Base-by-base conservation (phyloP, 2,797 vertebrate genomes). In the Gymnocypris eckloni region DNA sequence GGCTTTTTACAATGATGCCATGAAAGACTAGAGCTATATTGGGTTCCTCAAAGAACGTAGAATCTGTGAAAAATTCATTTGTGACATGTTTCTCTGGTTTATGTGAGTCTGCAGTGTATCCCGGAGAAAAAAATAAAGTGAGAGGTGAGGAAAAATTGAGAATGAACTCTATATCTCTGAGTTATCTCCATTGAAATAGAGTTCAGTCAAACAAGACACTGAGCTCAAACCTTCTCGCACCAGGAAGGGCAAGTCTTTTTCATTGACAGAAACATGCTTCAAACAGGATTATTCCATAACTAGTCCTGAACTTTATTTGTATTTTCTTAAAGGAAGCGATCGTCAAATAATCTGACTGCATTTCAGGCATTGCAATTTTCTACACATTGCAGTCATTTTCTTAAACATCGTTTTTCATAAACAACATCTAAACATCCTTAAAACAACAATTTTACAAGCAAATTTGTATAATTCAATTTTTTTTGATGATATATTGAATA, bases 161-260 rank as follows among this genome's bases (percentile, higher is more conserved):
- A 66, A 83, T 75, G 7, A n/a, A 18, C 4, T 64, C 18, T 12
- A 11, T 28, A 16, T 59, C 52, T 59, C 52, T 0, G 50, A 45
- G n/a, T 80, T 80, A 50, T 67, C 70, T 64, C 6, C 54, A 83
- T 25, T 61, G 41, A 61, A 64, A 73, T 64, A 37, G 41, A 43
- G 12, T 72, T 25, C 39, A 82, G 81, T 73, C 52, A 72, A 45
- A 61, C 69, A 82, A 73, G 71, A 73, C 72, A 77, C 45, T 20
- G 82, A 67, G 61, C 45, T 67, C 20, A 66, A 83, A 76, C 20
- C 56, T 66, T 59, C 37, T 39, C 20, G 45, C 59, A 25, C 33
- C 28, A 41, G 43, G 45, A 61, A 64, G 41, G 56, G 28, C 1
- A 76, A 28, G 52, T 64, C 4, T 64, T 22, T 37, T 54, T 72